phyloP scores from a whole-genome alignment of 1,140 invertebrate species.

The Ruditapes philippinarum region DNA sequence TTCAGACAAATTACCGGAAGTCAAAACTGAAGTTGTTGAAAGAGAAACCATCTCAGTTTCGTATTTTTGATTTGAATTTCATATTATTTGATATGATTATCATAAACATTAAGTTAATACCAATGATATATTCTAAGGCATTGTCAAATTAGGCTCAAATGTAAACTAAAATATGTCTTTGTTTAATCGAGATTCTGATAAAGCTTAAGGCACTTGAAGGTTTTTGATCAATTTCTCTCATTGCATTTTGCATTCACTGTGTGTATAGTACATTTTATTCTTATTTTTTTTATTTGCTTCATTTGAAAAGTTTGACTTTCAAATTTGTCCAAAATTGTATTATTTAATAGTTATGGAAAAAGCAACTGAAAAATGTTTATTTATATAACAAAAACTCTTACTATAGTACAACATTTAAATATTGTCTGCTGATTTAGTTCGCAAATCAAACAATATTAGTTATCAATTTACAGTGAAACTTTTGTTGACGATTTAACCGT shows the following conservation, averaged over 20 bases:
- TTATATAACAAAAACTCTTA: no score
- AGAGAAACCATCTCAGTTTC: constrained; percentile 53
- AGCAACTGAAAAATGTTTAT: no score
- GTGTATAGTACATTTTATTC: no score
- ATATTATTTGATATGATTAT: constrained; percentile 43
- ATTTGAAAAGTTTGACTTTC: no score
- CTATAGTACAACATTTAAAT: no score
- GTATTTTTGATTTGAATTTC: constrained; percentile 32
- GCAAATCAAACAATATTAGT: no score
- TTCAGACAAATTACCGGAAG: constrained; percentile 46
- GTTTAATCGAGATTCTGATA: background rate
- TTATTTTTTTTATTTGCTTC: no score
- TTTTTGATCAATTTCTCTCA: background rate
- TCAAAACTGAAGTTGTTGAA: constrained; percentile 24
- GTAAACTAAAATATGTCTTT: background rate
- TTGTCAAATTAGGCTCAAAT: background rate
- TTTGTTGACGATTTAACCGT: constrained; percentile 16
- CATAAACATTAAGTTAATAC: background rate
- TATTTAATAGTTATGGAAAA: no score
- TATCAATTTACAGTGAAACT: no score
- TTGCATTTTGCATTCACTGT: no score
- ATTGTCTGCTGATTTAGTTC: no score
- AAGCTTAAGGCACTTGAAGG: background rate
- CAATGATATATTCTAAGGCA: constrained; percentile 24
- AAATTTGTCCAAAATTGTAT: no score